Percentiles rank a stretch among this genome's conserved stretches.
Evolutionary conservation across 2,113 vertebrate genomes (phyloP).

Genomic region (Amblyornis subalaris): DNA sequence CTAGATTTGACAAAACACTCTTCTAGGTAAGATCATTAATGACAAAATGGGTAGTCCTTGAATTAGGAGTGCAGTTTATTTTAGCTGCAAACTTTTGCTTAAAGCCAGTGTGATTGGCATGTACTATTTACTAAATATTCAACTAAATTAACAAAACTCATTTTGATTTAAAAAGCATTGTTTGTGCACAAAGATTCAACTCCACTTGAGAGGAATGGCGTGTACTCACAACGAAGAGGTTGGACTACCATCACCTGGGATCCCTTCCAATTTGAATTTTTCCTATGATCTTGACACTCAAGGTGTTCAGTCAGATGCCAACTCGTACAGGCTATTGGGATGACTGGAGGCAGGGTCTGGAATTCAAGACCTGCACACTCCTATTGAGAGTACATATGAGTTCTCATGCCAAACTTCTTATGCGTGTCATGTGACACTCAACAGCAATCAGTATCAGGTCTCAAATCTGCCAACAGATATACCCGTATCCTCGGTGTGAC

Average conservation of each 20-base stretch:
- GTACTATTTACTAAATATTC: not conserved
- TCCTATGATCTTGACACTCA: not conserved
- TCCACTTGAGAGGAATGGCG: not conserved
- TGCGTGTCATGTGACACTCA: not conserved
- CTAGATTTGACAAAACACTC: not conserved
- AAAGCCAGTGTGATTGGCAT: not conserved
- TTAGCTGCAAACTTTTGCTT: not conserved
- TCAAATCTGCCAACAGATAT: not conserved
- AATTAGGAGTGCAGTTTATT: not conserved
- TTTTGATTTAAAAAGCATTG: not conserved
- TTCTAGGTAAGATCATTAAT: not conserved
- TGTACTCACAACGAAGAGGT: not conserved
- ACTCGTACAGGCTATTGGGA: not conserved
- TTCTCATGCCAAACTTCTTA: not conserved
- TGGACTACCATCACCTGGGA: not conserved
- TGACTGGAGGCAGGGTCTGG: not conserved
- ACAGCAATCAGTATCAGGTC: not conserved
- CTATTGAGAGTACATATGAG: fast-evolving
- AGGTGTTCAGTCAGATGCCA: not conserved
- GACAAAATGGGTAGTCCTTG: not conserved
- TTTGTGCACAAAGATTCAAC: not conserved
- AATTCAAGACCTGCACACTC: not conserved
- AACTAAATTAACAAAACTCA: not conserved
- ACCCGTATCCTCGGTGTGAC: not conserved
- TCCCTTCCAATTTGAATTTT: not conserved